Conservation (phyloP, 2,113 vertebrate genomes). For the Microtus richardsoni region DNA sequence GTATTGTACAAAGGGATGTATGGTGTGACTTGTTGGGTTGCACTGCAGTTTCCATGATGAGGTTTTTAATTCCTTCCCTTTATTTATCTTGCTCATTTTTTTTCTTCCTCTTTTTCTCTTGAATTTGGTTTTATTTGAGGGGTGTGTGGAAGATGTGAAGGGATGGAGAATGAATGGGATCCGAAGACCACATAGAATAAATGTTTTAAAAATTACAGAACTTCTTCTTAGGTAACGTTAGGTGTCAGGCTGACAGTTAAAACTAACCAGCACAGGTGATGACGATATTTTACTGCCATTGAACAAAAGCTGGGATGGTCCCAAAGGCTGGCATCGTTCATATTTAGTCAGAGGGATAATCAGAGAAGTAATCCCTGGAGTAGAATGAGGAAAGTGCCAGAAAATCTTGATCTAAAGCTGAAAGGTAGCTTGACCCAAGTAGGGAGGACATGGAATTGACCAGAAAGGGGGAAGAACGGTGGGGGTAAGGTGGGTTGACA, state of each 20-base stretch:
- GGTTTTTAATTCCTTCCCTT: too few species aligned
- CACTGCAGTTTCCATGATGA: too few species aligned
- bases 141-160: too few species aligned
- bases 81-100: too few species aligned
- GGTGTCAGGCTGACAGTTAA: not conserved
- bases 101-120: too few species aligned
- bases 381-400: not conserved
- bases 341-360: not conserved
- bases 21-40: too few species aligned
- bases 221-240: not conserved
- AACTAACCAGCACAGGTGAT: not conserved
- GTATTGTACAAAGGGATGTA: too few species aligned
- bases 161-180: too few species aligned
- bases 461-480: not conserved
- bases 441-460: not conserved
- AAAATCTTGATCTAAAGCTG: not conserved
- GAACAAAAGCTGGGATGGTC: not conserved
- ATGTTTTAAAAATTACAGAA: too few species aligned
- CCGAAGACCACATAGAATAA: too few species aligned
- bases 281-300: not conserved
- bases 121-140: too few species aligned
- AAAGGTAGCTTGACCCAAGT: not conserved
- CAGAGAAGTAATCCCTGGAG: not conserved
- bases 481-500: rapidly evolving
- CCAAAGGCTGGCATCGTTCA: not conserved